Percentiles rank a stretch among this genome's conserved stretches.
Conservation (phyloP, 2,113 vertebrate species). For the Lamprotornis superbus region DNA sequence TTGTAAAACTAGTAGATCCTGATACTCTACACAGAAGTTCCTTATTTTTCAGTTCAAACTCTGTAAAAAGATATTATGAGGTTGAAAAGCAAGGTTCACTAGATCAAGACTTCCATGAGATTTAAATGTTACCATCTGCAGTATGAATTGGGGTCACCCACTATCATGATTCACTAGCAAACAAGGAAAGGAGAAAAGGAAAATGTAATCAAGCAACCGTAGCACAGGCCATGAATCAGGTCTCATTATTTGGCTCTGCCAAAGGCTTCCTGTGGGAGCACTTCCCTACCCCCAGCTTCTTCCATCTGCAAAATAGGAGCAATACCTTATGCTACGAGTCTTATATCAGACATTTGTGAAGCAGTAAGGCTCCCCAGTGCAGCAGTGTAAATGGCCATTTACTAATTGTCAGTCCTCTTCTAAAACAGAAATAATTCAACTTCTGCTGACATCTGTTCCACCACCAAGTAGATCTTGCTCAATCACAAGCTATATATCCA, state of each 20-base stretch:
- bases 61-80: background rate
- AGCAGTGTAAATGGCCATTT: background rate
- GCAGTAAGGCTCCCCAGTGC: background rate
- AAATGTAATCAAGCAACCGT: conserved; percentile 19
- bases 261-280: background rate
- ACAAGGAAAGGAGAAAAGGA: conserved; percentile 1
- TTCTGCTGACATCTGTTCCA: background rate
- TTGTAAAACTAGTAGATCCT: background rate
- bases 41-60: background rate
- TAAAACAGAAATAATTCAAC: background rate
- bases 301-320: background rate
- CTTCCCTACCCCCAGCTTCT: conserved; percentile 1
- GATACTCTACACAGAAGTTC: background rate
- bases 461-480: background rate
- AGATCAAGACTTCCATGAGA: background rate
- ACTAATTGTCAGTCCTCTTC: background rate
- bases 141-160: background rate
- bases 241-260: background rate
- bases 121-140: conserved; percentile 43
- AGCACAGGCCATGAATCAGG: conserved; percentile 24
- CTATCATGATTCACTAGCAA: conserved; percentile 24
- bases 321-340: background rate
- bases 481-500: background rate
- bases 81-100: background rate
- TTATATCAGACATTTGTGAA: background rate